Base-by-base conservation (phyloP, 2,888 invertebrate species). In the Netelia fuscicornis region DNA sequence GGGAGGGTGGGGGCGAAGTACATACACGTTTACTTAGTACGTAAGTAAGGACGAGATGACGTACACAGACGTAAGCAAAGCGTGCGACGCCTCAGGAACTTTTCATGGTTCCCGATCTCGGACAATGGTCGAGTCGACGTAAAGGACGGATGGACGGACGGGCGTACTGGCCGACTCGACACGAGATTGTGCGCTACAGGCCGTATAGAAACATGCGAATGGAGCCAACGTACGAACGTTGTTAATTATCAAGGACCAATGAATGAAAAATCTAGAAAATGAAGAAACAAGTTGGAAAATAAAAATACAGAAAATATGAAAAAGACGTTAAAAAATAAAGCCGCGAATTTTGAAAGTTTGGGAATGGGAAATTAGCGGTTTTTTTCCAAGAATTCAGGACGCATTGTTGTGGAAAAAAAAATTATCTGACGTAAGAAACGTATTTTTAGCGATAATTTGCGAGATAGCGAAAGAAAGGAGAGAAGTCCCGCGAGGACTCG, bases 21-120 rank as follows among this genome's bases (percentile, higher is more conserved):
- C 42, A 25, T 65, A 25, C n/a, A 44, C 25, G 9, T 20, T 17
- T 54, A 37, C 6, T 48, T 13, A 48, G 37, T 37, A 37, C 8
- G 37, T 37, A 37, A 5, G 37, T 37, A 37, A 37, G 37, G 37
- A 37, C 37, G 37, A 37, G 37, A 37, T 37, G 37, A 37, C 37
- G 37, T 37, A 48, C 20, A 52, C n/a, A 72, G 64, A 58, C 44
- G 68, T 64, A 58, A 76, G 79, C 75, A 76, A 76, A 85, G 85
- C 84, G 77, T 77, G 83, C 84, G 85, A 84, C 78, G 81, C 83
- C 82, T 82, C 75, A 81, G 83, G 85, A 87, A 90, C 87, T 91
- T 89, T 91, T 91, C 91, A 91, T 91, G 91, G 87, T 89, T 86
- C 84, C 72, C 90, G 91, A 90, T 90, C 89, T 86, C 84, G 91